Evolutionary conservation across 2,113 vertebrate species (phyloP).

Genomic region (Geococcyx californianus): DNA sequence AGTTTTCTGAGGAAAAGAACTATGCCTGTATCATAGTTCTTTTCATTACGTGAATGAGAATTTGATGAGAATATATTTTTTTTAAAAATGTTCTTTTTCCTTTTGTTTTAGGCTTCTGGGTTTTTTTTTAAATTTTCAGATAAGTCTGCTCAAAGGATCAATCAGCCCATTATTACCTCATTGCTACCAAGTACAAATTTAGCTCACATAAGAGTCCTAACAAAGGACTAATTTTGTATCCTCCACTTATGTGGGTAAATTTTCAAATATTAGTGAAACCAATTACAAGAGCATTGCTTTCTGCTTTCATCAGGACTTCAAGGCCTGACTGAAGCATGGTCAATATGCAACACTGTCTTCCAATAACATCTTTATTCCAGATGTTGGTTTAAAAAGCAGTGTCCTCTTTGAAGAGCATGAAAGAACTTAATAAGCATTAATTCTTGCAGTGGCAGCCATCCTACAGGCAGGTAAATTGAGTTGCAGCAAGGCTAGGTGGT

Average conservation of each 20-base stretch:
- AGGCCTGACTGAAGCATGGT: slow-evolving; percentile 7
- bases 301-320: slow-evolving; percentile 33
- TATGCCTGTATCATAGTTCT: not conserved
- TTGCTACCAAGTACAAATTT: not conserved
- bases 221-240: not conserved
- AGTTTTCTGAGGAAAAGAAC: not conserved
- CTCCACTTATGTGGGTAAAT: not conserved
- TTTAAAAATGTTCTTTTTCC: not conserved
- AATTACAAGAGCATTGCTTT: not conserved
- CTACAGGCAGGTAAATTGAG: not conserved
- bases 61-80: not conserved
- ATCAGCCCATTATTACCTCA: not conserved
- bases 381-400: not conserved
- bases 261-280: slow-evolving; percentile 17
- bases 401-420: not conserved
- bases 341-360: not conserved
- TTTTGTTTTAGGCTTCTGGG: not conserved
- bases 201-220: not conserved
- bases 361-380: not conserved
- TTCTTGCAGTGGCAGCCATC: not conserved
- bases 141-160: not conserved
- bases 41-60: not conserved
- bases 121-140: not conserved
- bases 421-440: not conserved
- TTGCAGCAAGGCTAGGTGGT: not conserved